A percentile compares a stretch with the other conserved stretches of the same genome.
phyloP scores from a whole-genome alignment of 1,140 invertebrate genomes.

The Eubasilissa regina region DNA sequence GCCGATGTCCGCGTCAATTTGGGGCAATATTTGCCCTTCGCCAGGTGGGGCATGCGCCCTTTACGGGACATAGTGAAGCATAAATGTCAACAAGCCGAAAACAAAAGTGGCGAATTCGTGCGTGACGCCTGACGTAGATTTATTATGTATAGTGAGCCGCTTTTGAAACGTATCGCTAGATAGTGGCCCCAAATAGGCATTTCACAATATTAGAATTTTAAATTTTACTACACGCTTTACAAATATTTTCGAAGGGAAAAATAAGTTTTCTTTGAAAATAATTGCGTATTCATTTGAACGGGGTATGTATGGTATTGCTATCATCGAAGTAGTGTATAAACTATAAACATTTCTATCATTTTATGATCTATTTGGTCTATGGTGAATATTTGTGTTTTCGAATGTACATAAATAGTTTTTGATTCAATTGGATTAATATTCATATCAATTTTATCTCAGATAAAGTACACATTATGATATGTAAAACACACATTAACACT shows the following conservation, averaged over 20 bases:
- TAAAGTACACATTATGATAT: background rate
- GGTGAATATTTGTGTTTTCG: too few species aligned
- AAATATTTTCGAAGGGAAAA: background rate
- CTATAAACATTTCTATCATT: too few species aligned
- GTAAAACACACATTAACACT: too few species aligned
- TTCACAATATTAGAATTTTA: too few species aligned
- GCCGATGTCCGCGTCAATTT: slow-evolving; percentile 2
- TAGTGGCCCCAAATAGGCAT: background rate
- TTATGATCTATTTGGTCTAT: too few species aligned
- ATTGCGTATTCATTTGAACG: too few species aligned
- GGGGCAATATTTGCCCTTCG: slow-evolving; percentile 39
- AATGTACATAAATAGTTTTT: too few species aligned
- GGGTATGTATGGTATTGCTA: too few species aligned
- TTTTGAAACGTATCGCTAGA: background rate
- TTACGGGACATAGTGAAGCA: slow-evolving; percentile 36
- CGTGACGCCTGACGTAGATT: slow-evolving; percentile 32
- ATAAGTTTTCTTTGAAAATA: background rate
- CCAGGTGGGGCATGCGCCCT: slow-evolving; percentile 22
- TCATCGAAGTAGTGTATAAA: too few species aligned
- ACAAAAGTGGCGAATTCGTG: slow-evolving; percentile 37
- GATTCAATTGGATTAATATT: too few species aligned
- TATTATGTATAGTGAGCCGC: slow-evolving; percentile 7
- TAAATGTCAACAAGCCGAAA: slow-evolving; percentile 42
- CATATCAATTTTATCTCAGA: too few species aligned
- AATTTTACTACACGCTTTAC: background rate